A percentile compares a stretch with the other conserved stretches of the same genome.
Conservation (phyloP, 2,797 vertebrate genomes). For the Siniperca obscura region DNA sequence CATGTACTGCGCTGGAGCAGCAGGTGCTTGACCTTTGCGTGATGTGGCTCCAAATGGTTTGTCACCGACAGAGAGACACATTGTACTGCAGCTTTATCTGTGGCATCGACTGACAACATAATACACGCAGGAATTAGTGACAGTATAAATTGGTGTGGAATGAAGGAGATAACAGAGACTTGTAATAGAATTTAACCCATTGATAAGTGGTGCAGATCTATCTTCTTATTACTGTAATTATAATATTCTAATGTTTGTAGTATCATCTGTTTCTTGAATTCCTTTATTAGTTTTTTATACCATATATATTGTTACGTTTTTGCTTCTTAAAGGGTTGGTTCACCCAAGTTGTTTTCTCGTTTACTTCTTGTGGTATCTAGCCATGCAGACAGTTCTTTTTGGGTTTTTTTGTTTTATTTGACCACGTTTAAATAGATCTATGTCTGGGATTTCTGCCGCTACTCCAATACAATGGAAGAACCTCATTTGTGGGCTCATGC, state of each 20-base stretch:
- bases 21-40: slow-evolving; percentile 46
- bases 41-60: neutral
- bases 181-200: neutral
- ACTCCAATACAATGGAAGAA: too few species aligned
- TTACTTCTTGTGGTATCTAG: neutral
- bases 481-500: neutral
- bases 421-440: neutral
- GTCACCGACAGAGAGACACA: neutral
- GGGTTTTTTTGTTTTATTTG: neutral
- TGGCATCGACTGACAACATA: neutral
- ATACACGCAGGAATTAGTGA: neutral
- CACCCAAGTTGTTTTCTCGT: neutral
- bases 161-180: neutral
- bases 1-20: neutral
- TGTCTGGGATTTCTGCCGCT: too few species aligned
- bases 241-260: neutral
- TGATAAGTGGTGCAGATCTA: neutral
- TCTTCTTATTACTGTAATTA: neutral
- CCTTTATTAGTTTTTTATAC: neutral
- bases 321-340: neutral
- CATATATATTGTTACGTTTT: neutral
- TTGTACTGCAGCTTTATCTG: slow-evolving; percentile 29
- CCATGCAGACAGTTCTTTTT: too few species aligned
- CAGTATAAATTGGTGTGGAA: neutral
- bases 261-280: neutral